phyloP scores from a whole-genome alignment of 23 tunicate species.

The Halocynthia roretzi region DNA sequence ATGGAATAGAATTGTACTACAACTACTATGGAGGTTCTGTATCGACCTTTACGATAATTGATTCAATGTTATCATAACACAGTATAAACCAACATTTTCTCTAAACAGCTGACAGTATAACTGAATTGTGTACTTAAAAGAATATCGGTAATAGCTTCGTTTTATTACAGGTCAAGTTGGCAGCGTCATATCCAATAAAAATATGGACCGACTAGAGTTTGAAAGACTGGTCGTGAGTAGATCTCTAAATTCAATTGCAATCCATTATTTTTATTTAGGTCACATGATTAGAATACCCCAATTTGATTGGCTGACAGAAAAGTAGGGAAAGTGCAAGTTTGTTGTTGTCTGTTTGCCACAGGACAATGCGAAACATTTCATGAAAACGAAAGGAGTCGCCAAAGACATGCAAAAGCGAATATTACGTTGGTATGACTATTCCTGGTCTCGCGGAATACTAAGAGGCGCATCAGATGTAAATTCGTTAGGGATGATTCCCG shows the following conservation, averaged over 20 bases:
- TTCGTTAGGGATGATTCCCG: constrained; percentile 81
- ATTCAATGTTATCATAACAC: too few species aligned
- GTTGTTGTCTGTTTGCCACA: constrained; percentile 7
- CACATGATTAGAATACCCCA: neutral
- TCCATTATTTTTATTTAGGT: neutral
- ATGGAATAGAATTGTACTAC: too few species aligned
- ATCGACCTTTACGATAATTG: too few species aligned
- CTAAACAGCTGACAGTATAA: neutral
- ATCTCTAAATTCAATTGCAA: neutral
- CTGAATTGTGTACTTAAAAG: too few species aligned
- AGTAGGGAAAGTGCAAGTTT: neutral
- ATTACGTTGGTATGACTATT: constrained; percentile 88
- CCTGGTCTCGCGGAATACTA: constrained; percentile 71
- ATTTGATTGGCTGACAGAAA: neutral
- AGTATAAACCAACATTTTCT: neutral
- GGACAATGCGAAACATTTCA: constrained; percentile 89
- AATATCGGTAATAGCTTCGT: neutral
- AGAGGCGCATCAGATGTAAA: constrained; percentile 75
- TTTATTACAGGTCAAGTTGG: constrained; percentile 80
- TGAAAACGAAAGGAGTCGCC: constrained; percentile 75
- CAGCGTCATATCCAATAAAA: constrained; percentile 73
- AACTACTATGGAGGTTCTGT: too few species aligned
- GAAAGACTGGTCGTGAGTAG: constrained; percentile 75
- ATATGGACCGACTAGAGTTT: constrained; percentile 70
- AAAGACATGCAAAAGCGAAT: constrained; percentile 71